Percentiles rank a stretch among this genome's conserved stretches.
Evolutionary conservation across 2,797 vertebrate species (phyloP).

Genomic region (Leptoclinus maculatus): DNA sequence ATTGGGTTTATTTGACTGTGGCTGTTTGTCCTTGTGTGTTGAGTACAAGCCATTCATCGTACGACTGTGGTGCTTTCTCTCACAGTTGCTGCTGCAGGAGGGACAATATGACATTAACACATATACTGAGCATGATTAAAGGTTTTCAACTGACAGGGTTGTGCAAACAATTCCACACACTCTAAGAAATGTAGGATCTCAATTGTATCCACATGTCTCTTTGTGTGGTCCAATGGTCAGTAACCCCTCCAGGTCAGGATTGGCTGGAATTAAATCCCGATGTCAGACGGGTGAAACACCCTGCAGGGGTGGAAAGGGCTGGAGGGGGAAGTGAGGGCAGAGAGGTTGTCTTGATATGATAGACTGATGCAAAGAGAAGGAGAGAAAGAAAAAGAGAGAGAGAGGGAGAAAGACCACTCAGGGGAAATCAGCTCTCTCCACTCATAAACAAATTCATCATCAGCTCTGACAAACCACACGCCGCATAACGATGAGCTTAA

Average conservation of each 20-base stretch:
- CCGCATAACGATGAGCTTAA: slow-evolving; percentile 85
- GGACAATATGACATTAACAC: slow-evolving; percentile 40
- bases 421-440: slow-evolving; percentile 87
- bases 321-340: slow-evolving; percentile 14
- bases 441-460: slow-evolving; percentile 90
- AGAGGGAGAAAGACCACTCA: slow-evolving; percentile 79
- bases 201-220: slow-evolving; percentile 10
- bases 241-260: slow-evolving; percentile 48
- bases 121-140: slow-evolving; percentile 47
- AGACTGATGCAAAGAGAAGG: slow-evolving; percentile 63
- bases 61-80: slow-evolving; percentile 34
- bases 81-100: slow-evolving; percentile 42
- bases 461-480: slow-evolving; percentile 83
- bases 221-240: slow-evolving; percentile 44
- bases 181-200: slow-evolving; percentile 21
- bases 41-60: slow-evolving; percentile 33
- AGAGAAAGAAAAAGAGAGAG: slow-evolving; percentile 58
- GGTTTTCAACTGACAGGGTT: slow-evolving; percentile 18
- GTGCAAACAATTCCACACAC: slow-evolving; percentile 22
- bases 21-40: slow-evolving; percentile 38
- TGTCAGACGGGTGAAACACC: slow-evolving; percentile 53
- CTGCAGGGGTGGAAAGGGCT: slow-evolving; percentile 42
- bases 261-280: slow-evolving; percentile 48
- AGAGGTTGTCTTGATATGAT: slow-evolving; percentile 62
- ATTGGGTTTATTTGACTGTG: slow-evolving; percentile 53